A percentile compares a stretch with the other conserved stretches of the same genome.
Evolutionary conservation across 1,140 invertebrate species (phyloP).

Genomic region (Oedothorax gibbosus): DNA sequence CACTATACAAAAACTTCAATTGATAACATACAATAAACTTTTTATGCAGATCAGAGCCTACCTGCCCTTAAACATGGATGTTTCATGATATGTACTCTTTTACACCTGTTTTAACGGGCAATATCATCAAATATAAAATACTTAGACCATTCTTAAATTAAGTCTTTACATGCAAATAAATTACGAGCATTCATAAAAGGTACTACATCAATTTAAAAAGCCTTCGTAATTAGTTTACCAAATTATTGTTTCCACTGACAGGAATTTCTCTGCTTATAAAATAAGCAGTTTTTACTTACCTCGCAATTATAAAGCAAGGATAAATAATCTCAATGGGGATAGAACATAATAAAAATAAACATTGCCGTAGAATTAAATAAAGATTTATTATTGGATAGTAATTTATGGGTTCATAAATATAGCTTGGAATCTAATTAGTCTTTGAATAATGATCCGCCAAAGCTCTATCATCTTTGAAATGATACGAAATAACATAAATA

Average conservation of each 20-base stretch:
- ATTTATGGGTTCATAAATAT: constrained; percentile 3
- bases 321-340: neutral
- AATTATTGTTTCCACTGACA: constrained; percentile 55
- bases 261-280: constrained; percentile 27
- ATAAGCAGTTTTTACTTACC: neutral
- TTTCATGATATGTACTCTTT: no score
- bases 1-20: no score
- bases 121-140: no score
- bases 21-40: no score
- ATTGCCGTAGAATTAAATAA: constrained; percentile 1
- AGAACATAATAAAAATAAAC: constrained; percentile 4
- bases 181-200: constrained; percentile 6
- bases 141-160: no score
- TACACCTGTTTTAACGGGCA: no score
- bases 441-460: no score
- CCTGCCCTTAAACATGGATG: no score
- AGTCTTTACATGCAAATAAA: constrained; percentile 6
- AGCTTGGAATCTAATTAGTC: no score
- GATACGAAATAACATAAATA: no score
- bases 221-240: constrained; percentile 42
- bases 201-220: constrained; percentile 31
- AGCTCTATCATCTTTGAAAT: no score
- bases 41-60: no score
- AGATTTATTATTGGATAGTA: constrained; percentile 19
- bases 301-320: constrained; percentile 15